phyloP scores from a whole-genome alignment of 92 coral and sea anemone species.

The Anthopleura xanthogrammica region DNA sequence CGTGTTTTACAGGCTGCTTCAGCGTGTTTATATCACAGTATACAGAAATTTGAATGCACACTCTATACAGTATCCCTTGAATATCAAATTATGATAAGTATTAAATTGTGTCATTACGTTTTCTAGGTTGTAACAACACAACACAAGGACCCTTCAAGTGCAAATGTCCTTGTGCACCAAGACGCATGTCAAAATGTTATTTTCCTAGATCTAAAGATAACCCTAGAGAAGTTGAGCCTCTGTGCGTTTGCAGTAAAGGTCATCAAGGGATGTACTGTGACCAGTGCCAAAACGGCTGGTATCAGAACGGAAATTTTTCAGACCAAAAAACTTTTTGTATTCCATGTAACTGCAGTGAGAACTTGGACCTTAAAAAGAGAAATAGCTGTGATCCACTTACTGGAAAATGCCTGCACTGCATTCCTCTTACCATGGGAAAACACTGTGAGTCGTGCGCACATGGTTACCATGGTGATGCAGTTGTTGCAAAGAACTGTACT shows the following conservation, averaged over 20 bases:
- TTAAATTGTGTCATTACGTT: neutral
- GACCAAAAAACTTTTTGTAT: conserved; percentile 15
- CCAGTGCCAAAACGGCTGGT: conserved; percentile 57
- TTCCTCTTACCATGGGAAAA: conserved; percentile 37
- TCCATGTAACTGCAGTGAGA: conserved; percentile 55
- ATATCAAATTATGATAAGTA: too few species aligned
- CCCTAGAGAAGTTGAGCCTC: neutral
- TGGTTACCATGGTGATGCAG: conserved; percentile 57
- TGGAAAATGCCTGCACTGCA: conserved; percentile 50
- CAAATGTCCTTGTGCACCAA: conserved; percentile 24
- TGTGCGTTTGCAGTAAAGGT: conserved; percentile 41
- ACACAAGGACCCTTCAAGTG: conserved; percentile 30
- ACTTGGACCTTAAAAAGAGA: conserved; percentile 28
- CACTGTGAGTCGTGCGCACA: conserved; percentile 48
- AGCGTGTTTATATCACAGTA: too few species aligned
- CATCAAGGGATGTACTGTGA: conserved; percentile 42
- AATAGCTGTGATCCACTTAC: conserved; percentile 47
- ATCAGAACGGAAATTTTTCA: conserved; percentile 38
- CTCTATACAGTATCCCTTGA: too few species aligned
- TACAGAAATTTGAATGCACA: too few species aligned
- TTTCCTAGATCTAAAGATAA: neutral
- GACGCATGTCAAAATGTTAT: conserved; percentile 10
- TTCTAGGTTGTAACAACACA: conserved; percentile 32
- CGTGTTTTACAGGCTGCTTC: too few species aligned
- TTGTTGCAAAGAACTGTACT: conserved; percentile 55